Evolutionary conservation across 2,797 vertebrate species (phyloP).

Genomic region (Tauraco hartlaubi): DNA sequence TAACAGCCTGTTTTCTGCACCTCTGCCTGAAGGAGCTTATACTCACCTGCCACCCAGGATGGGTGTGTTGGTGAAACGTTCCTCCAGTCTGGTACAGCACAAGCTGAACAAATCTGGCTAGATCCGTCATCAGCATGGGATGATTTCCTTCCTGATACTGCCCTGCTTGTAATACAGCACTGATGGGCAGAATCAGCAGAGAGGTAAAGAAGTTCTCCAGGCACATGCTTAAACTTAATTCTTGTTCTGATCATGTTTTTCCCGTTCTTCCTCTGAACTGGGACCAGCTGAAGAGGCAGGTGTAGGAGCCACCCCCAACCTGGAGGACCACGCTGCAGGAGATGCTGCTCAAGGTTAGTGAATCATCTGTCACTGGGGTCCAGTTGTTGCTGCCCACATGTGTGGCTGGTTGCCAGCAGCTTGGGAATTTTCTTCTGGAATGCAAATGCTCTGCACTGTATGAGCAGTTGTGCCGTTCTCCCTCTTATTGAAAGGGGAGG

Average conservation of each 20-base stretch:
- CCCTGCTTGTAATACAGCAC: background rate
- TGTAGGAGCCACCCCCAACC: constrained; percentile 78
- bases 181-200: background rate
- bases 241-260: constrained; percentile 42
- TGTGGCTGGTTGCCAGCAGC: background rate
- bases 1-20: background rate
- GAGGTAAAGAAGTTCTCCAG: background rate
- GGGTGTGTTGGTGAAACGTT: background rate
- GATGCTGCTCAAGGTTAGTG: constrained; percentile 80
- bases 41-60: background rate
- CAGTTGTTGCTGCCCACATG: background rate
- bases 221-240: background rate
- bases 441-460: background rate
- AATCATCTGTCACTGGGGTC: background rate
- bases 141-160: background rate
- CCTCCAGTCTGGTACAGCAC: background rate
- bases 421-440: background rate
- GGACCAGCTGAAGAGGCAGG: constrained; percentile 83
- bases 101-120: background rate
- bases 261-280: constrained; percentile 9
- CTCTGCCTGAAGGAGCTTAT: background rate
- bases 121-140: fast-evolving
- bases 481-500: background rate
- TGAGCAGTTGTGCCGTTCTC: background rate
- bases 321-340: constrained; percentile 81